Percentiles rank a stretch among this genome's conserved stretches.
These are phyloP conservation scores for Microcebus ravelobensis DNA, from an alignment of 2,113 vertebrate species.

Conservation along the genomic window DNA sequence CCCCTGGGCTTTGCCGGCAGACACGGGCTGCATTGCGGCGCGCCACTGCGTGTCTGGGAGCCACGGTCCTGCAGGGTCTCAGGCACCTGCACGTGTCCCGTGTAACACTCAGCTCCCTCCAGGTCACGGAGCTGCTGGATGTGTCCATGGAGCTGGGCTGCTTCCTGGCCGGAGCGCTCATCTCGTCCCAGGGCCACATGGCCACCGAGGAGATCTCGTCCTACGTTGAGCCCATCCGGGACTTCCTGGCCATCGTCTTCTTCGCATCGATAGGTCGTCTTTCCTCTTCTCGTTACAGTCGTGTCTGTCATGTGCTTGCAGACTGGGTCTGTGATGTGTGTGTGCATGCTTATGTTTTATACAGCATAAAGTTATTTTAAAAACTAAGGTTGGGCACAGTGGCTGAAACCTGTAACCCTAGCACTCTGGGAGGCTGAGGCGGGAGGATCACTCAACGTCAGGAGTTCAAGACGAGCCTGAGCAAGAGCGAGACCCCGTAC, in stretches of 20 bases:
- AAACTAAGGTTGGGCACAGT: not conserved
- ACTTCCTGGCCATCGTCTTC: slow-evolving; percentile 98
- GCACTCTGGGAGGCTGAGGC: no score
- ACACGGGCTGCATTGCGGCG: no score
- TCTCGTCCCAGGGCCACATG: slow-evolving; percentile 97
- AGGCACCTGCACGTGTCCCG: not conserved
- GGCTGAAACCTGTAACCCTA: no score
- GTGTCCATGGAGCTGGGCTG: slow-evolving; percentile 99
- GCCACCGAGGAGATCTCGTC: slow-evolving; percentile 92
- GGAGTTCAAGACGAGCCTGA: no score
- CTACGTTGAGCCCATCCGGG: slow-evolving; percentile 95
- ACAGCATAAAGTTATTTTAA: not conserved
- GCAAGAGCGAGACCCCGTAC: no score
- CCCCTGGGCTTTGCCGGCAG: no score
- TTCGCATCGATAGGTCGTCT: slow-evolving; percentile 96
- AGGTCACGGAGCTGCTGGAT: slow-evolving; percentile 95
- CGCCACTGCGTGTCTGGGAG: no score
- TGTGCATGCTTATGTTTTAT: not conserved
- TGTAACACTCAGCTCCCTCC: not conserved
- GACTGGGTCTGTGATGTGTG: not conserved
- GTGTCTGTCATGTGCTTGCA: no score
- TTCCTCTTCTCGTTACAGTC: not conserved
- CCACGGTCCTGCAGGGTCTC: not conserved
- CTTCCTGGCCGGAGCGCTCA: slow-evolving; percentile 95
- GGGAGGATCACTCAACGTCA: no score